Evolutionary conservation across 2,797 vertebrate genomes (phyloP), one percentile per base, ranked within the genome.

Genomic region (Danionella dracula): DNA sequence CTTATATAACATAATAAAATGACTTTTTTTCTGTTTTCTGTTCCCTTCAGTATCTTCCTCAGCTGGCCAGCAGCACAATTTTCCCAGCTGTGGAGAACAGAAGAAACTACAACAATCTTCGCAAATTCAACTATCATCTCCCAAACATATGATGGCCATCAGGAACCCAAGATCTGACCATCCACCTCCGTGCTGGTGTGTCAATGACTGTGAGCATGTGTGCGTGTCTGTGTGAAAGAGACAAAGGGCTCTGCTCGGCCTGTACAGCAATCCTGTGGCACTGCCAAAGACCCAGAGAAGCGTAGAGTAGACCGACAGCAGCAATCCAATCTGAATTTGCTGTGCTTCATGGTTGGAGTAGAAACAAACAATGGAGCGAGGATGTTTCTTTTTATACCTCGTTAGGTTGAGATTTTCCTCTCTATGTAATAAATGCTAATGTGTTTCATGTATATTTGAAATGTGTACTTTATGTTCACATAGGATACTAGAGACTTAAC

Each of bases 41-140:
- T 66, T 27, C 70, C 17, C 58, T 1, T 85, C 90, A 97, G 90
- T 84, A 90, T 83, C 82, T 98, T 69, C 94, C 94, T 11, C 94
- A 96, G 85, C 81, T 97, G 67, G 93, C 94, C 8, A 79, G 86
- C 77, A 92, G 90, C 66, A 90, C 87, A 5, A 53, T 90, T 77
- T 92, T 96, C 62, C 94, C 95, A 21, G 85, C 90, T 10, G 56
- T 93, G 90, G 93, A 97, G 66, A 91, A 81, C 73, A 95, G 91
- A 81, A 95, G 93, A 68, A 87, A 88, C 82, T 91, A 85, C 82
- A 91, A 75, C 83, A 90, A 92, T 75, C 80, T 90, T 53, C 89
- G 84, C 76, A 95, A 89, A 80, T 86, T 92, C 48, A 93, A 92
- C 86, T 97, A 90, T 68, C 93, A 84, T 65, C 92, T 98, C 1